Percentiles rank a stretch among this genome's conserved stretches.
Evolutionary conservation across 2,888 invertebrate genomes (phyloP).

Genomic region (Lottia gigantea): DNA sequence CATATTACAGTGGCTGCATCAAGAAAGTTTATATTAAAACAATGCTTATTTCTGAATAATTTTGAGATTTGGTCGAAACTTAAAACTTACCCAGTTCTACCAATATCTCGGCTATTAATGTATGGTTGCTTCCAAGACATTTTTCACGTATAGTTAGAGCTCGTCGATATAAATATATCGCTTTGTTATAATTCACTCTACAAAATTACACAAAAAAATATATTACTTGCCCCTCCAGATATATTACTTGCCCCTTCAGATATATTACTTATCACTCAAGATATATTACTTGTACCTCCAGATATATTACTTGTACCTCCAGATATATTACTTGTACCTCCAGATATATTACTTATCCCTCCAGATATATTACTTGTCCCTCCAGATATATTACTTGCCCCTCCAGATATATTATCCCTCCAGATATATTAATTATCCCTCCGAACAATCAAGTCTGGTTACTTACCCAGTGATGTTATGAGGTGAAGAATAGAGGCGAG

Average conservation of each 20-base stretch:
- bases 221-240: neutral
- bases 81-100: slow-evolving; percentile 51
- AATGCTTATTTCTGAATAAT: too few relatives aligned
- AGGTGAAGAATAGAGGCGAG: slow-evolving; percentile 41
- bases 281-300: neutral
- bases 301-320: too few relatives aligned
- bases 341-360: too few relatives aligned
- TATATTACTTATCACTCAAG: too few relatives aligned
- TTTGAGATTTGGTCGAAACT: too few relatives aligned
- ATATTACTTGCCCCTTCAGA: neutral
- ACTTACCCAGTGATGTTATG: slow-evolving; percentile 47
- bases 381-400: neutral
- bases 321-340: neutral
- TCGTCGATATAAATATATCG: slow-evolving; percentile 48
- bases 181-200: slow-evolving; percentile 49
- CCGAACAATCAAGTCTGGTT: too few relatives aligned
- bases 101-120: slow-evolving; percentile 51
- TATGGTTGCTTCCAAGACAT: slow-evolving; percentile 49
- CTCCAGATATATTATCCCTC: too few relatives aligned
- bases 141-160: slow-evolving; percentile 54
- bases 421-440: too few relatives aligned
- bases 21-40: too few relatives aligned
- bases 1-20: too few relatives aligned
- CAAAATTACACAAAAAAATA: slow-evolving; percentile 10
- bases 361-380: neutral